Conservation (phyloP, 2,888 invertebrate genomes). For the Aspidapion aeneum region DNA sequence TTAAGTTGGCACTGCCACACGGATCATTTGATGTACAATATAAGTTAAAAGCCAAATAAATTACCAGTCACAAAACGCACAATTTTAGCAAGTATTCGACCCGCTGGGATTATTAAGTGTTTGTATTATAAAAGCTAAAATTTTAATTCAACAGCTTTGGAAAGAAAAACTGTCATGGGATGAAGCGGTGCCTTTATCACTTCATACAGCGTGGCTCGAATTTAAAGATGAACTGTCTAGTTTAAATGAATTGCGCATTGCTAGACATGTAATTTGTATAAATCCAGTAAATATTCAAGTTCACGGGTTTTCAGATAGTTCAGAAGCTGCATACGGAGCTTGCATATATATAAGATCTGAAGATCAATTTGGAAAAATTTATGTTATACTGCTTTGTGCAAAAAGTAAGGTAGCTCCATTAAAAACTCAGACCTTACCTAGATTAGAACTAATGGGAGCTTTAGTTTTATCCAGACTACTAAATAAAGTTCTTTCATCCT, state of each 20-base stretch:
- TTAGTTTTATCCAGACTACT: conserved; percentile 19
- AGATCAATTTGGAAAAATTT: neutral
- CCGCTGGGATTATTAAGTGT: conserved; percentile 4
- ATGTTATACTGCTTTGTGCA: conserved; percentile 4
- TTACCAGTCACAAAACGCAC: conserved; percentile 2
- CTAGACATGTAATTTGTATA: neutral
- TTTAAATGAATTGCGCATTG: conserved; percentile 7
- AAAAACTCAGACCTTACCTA: conserved; percentile 24
- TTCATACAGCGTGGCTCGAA: neutral
- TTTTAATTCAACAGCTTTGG: conserved; percentile 10
- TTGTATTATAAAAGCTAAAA: conserved; percentile 4
- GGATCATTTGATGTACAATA: conserved; percentile 4
- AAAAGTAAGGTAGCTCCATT: conserved; percentile 22
- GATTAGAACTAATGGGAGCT: conserved; percentile 25
- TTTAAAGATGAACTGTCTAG: neutral
- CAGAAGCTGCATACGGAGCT: conserved; percentile 7
- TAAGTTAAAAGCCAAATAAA: neutral
- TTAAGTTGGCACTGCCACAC: neutral
- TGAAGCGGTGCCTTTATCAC: neutral
- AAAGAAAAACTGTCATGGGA: conserved; percentile 5
- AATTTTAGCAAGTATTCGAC: conserved; percentile 7
- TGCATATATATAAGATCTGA: conserved; percentile 8
- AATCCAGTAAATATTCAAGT: conserved; percentile 7
- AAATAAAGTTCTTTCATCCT: conserved; percentile 18
- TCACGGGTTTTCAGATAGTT: conserved; percentile 10